Evolutionary conservation across 2,888 invertebrate species (phyloP).

Genomic region (Endotricha flammealis): DNA sequence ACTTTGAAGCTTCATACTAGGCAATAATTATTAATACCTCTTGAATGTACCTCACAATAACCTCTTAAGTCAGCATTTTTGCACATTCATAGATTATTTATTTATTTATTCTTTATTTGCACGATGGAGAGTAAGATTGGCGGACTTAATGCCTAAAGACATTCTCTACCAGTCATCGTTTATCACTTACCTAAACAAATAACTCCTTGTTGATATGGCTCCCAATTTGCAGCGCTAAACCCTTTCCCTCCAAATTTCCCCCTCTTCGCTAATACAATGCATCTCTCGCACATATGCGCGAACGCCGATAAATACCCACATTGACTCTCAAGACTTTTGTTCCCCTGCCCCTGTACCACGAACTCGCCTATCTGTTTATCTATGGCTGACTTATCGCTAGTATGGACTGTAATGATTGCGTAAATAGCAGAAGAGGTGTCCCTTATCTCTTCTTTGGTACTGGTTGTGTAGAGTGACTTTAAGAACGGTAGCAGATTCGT

Average conservation of each 20-base stretch:
- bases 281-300: constrained; percentile 84
- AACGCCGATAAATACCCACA: constrained; percentile 87
- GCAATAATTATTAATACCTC: constrained; percentile 1
- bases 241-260: constrained; percentile 64
- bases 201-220: constrained; percentile 78
- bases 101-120: no score
- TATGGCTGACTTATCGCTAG: constrained; percentile 68
- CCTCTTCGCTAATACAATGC: constrained; percentile 70
- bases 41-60: no score
- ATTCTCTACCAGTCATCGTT: no score
- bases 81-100: no score
- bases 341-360: constrained; percentile 65
- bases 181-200: constrained; percentile 75
- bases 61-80: no score
- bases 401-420: constrained; percentile 82
- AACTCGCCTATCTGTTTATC: constrained; percentile 75
- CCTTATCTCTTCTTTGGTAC: constrained; percentile 86
- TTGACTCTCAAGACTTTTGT: constrained; percentile 83
- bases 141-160: no score
- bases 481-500: constrained; percentile 81
- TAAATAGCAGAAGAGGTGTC: constrained; percentile 86
- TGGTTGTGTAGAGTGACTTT: constrained; percentile 80
- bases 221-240: constrained; percentile 72
- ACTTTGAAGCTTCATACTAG: not conserved
- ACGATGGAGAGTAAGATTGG: no score